Conservation (phyloP, 1,140 invertebrate genomes). For the Bilobella aurantiaca region DNA sequence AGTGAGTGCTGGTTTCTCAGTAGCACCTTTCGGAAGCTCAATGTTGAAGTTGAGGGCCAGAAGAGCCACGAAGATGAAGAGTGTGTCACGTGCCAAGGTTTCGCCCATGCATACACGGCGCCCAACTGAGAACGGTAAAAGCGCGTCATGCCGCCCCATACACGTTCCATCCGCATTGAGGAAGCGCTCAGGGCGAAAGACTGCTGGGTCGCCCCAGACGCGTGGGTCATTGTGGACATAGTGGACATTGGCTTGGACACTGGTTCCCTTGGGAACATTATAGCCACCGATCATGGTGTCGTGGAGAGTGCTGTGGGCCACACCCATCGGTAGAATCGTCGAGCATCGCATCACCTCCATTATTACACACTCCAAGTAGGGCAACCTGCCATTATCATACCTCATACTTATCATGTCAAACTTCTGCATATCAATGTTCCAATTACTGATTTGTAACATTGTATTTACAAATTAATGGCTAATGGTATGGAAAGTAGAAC, state of each 20-base stretch:
- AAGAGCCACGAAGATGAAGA: constrained; percentile 41
- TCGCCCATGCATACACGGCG: constrained; percentile 39
- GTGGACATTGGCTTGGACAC: constrained; percentile 40
- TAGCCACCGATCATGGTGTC: constrained; percentile 36
- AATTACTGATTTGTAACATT: neutral
- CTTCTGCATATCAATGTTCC: no score
- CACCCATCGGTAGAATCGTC: neutral
- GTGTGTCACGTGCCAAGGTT: constrained; percentile 40
- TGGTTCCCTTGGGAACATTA: constrained; percentile 38
- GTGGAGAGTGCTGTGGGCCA: neutral
- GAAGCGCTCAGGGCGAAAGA: constrained; percentile 44
- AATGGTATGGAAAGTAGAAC: no score
- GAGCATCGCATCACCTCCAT: neutral
- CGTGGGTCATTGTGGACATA: constrained; percentile 40
- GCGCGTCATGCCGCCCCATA: neutral
- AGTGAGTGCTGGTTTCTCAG: neutral
- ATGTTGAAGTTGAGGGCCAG: constrained; percentile 42
- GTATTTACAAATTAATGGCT: neutral
- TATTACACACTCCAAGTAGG: neutral
- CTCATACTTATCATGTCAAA: no score
- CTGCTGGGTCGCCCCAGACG: constrained; percentile 42
- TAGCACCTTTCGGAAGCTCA: neutral
- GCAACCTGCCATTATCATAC: no score
- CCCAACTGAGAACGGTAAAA: constrained; percentile 12
- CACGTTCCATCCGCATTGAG: constrained; percentile 24